Evolutionary conservation across 2,888 invertebrate species (phyloP).

Genomic region (Drosophila anomelani): DNA sequence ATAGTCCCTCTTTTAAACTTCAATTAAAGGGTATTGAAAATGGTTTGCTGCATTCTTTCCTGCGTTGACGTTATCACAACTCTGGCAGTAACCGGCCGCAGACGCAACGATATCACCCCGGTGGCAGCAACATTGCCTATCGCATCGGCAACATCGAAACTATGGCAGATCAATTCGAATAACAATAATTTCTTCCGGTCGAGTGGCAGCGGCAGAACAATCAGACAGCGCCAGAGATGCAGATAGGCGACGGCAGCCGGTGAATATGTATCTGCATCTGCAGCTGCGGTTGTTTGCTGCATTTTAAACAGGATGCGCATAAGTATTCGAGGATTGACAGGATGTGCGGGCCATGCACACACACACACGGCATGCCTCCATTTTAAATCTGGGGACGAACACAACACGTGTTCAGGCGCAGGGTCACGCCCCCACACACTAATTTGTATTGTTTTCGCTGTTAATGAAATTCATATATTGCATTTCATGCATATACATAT

Average conservation of each 20-base stretch:
- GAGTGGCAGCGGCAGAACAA: constrained; percentile 61
- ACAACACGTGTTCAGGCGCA: constrained; percentile 25
- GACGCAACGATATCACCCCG: constrained; percentile 58
- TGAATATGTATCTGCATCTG: constrained; percentile 59
- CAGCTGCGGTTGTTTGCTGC: constrained; percentile 48
- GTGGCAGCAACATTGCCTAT: constrained; percentile 37
- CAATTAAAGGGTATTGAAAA: not conserved
- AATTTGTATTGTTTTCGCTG: constrained; percentile 50
- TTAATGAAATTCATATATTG: constrained; percentile 51
- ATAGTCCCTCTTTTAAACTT: not conserved
- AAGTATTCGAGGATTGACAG: constrained; percentile 77
- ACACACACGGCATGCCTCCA: constrained; percentile 32
- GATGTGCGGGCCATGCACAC: constrained; percentile 75
- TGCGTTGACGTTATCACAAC: constrained; percentile 73
- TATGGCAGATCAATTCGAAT: constrained; percentile 77
- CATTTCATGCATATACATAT: constrained; percentile 6
- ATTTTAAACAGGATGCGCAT: constrained; percentile 72
- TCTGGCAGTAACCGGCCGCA: constrained; percentile 54
- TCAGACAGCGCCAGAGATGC: constrained; percentile 46
- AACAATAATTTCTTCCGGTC: constrained; percentile 81
- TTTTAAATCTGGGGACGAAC: constrained; percentile 30
- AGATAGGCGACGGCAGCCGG: constrained; percentile 42
- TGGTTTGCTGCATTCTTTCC: constrained; percentile 47
- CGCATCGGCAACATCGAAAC: constrained; percentile 53
- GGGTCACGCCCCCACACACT: constrained; percentile 26